Base-by-base conservation (phyloP, 2,113 vertebrate species). In the Athene cunicularia region DNA sequence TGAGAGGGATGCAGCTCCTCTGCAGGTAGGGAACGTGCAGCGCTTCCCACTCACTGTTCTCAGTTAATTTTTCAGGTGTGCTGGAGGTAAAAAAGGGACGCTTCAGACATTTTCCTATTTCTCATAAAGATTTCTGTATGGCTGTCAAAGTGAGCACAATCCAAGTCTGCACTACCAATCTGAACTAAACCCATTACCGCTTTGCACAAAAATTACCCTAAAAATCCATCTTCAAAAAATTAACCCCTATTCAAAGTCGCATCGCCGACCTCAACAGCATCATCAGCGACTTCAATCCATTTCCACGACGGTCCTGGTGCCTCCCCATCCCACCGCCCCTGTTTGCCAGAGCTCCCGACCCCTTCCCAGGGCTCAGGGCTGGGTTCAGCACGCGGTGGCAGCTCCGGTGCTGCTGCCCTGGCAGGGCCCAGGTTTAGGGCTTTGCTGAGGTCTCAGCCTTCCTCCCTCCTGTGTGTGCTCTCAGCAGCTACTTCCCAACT, bases 291-390 rank as follows among this genome's bases (percentile, higher is more conserved):
- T 26, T 59, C 47, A 41, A 6, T 5, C n/a, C 64, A 49, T 49
- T 32, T 53, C 64, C 50, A 26, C 1, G 1, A n/a, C 7, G 9
- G 9, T n/a, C 22, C 39, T 47, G 5, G 1, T 28, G 21, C 22
- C 7, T 22, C 60, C 18, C 32, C 49, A 26, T 68, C 55, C 33
- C 20, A 9, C 6, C 1, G 33, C 1, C 1, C 5, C 30, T 8
- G 8, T 10, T 49, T 23, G 33, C 30, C 64, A 19, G 49, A 35
- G 30, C 41, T 63, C 6, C 21, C 24, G 12, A 9, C 55, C 11
- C 39, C 10, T 32, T 6, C 28, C 41, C 39, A 23, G 14, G 5
- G 59, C 59, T 26, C 30, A 22, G 39, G 45, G 30, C 43, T 53
- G 79, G 53, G 50, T 45, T 8, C 12, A 33, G 11, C 62, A 13